Base-by-base conservation (phyloP, 1,140 invertebrate species). In the Zaprionus taronus region DNA sequence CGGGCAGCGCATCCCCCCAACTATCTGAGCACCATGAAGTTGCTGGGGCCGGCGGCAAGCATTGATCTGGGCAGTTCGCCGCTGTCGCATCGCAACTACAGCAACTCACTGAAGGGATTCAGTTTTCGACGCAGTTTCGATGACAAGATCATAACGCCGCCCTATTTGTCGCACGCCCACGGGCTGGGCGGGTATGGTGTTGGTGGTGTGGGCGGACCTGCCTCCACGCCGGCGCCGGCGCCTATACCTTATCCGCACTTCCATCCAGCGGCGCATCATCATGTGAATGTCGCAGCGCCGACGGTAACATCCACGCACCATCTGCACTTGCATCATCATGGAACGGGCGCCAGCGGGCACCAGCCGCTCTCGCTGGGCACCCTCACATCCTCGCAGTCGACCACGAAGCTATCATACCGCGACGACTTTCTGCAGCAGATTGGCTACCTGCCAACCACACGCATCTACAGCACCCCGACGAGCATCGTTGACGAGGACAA, bases 351-450 rank as follows among this genome's bases (percentile, higher is more conserved):
- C 14, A 60, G 67, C 2, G 20, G 74, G 0, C 83, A 87, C 53
- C 86, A 85, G 53, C 77, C 86, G 7, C 56, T 91, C 4, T 86
- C 85, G 12, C 71, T 90, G 55, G 75, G 85, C 26, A 72, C 85
- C 44, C 73, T 92, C 26, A 92, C 82, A 28, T 90, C 91, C 14
- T 92, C 91, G 36, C 91, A 92, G 69, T 92, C 91, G 26, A 91
- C 91, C 38, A 91, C 91, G n/a, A 92, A 92, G 70, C 80, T 92
- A 53, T 92, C 91, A 51, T 92, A 91, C 67, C 85, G 91, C 38
- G 91, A 92, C 61, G 91, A 92, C 55, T 92, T 92, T 70, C 79
- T 92, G 11, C 91, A 92, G 77, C 91, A 92, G 83, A 92, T 92
- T 85, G 91, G 91, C 63, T 92, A 92, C 72, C 74, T 92, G 91